These are phyloP conservation scores for Synergus laeviventris DNA, from an alignment of 2,888 invertebrate species.

Conservation along the genomic window DNA sequence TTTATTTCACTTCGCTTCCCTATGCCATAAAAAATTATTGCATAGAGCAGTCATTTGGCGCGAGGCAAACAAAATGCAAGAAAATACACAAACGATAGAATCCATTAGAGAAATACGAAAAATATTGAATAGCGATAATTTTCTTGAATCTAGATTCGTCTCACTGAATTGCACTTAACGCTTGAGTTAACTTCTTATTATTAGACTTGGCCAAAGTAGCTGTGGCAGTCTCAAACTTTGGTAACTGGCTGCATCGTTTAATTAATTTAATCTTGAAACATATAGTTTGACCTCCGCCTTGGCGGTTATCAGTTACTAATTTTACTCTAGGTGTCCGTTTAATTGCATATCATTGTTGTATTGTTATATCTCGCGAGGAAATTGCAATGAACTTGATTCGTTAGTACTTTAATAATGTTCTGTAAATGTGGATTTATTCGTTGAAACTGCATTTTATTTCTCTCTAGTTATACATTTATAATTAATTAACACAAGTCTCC, in stretches of 20 bases:
- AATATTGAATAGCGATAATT: constrained; percentile 41
- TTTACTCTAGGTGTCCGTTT: constrained; percentile 55
- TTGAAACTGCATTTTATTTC: not conserved
- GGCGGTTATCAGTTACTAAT: constrained; percentile 61
- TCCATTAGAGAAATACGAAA: not conserved
- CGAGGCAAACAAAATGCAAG: not conserved
- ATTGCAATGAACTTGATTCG: constrained; percentile 11
- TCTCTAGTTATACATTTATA: not conserved
- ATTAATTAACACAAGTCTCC: constrained; percentile 1
- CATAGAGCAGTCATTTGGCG: no score
- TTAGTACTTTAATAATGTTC: constrained; percentile 13
- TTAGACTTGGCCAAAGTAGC: constrained; percentile 68
- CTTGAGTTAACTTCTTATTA: constrained; percentile 70
- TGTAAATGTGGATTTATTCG: not conserved
- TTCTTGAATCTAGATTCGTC: constrained; percentile 44
- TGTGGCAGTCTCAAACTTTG: constrained; percentile 54
- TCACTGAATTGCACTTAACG: constrained; percentile 64
- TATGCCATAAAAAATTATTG: not conserved
- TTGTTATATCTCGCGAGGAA: not conserved
- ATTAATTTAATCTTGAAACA: constrained; percentile 62
- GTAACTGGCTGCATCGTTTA: constrained; percentile 61
- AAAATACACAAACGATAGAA: not conserved
- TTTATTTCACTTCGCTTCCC: not conserved
- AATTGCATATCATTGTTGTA: constrained; percentile 44
- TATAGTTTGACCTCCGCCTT: constrained; percentile 44